Evolutionary conservation across 2,888 invertebrate genomes (phyloP), one percentile per base, ranked within the genome.

Genomic region (Ischnura elegans): DNA sequence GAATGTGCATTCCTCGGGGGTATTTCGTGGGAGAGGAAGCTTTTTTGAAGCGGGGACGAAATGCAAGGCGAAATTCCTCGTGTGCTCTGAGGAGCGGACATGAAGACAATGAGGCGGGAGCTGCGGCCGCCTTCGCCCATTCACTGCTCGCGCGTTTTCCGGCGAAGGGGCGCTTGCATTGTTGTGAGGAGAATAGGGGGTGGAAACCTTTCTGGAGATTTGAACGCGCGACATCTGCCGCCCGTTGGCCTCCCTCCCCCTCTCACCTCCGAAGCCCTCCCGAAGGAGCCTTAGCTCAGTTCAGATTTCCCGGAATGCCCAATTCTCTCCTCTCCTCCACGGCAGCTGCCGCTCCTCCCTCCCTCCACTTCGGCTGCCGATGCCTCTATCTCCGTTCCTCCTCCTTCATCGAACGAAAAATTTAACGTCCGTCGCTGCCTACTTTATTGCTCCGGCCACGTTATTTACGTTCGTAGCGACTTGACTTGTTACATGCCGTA

Each of bases 191-290:
- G 76, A 51, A 19, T 6, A 19, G 51, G 51, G 51, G n/a, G 76
- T 29, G 76, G 76, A 76, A 76, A 13, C 76, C 76, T 76, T 76
- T 76, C 76, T 76, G 76, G 76, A 76, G 76, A 76, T 76, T 76
- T 76, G 76, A 76, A 76, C 76, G 76, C 76, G 76, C 76, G 76
- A 76, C 76, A 76, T 76, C 76, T 76, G 76, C 76, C 76, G 76
- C 76, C 76, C 76, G 76, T 36, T 36, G 36, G 76, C 29, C 10
- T 13, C 6, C 51, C 5, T 87, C 87, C 29, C 2, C 51, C n/a
- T 55, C 36, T 36, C 90, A 16, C 87, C 47, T 47, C 61, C 55
- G 61, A 90, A 42, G 19, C 90, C 61, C 10, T 76, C 76, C 76
- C 25, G 36, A 29, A 87, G 90, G 61, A 61, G 42, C 61, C 87